Conservation (phyloP, 37 sponge, comb jelly and placozoan genomes). For the Halisarca cf. caerulea region DNA sequence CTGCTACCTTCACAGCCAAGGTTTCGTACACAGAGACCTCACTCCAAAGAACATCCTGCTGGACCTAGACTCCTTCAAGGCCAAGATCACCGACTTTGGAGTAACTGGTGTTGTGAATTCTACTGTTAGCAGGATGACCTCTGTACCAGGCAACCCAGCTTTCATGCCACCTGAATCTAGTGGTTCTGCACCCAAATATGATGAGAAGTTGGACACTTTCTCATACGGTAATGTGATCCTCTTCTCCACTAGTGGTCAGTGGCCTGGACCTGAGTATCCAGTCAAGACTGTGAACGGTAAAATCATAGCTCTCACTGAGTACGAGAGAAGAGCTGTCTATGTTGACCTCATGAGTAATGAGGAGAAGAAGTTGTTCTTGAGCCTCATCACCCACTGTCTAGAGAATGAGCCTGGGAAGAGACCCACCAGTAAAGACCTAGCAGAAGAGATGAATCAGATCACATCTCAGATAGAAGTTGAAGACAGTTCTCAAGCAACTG, state of each 20-base stretch:
- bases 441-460: not conserved
- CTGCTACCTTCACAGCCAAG: slow-evolving; percentile 8
- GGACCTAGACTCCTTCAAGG: not conserved
- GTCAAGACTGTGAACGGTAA: not conserved
- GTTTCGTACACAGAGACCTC: not conserved
- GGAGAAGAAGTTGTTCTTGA: not conserved
- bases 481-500: no score
- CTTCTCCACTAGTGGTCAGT: not conserved
- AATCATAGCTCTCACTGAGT: not conserved
- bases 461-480: not conserved
- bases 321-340: not conserved
- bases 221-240: slow-evolving; percentile 15
- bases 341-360: not conserved
- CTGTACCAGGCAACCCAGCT: not conserved
- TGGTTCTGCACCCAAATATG: not conserved
- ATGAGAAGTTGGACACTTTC: slow-evolving; percentile 7
- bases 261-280: slow-evolving; percentile 4
- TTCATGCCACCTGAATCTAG: slow-evolving; percentile 26
- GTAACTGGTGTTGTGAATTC: not conserved
- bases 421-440: not conserved
- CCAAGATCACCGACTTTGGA: slow-evolving; percentile 18
- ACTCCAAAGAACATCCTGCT: slow-evolving; percentile 12
- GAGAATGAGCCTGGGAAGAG: slow-evolving; percentile 1
- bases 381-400: not conserved
- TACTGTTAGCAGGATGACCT: not conserved